phyloP scores from a whole-genome alignment of 2,113 vertebrate species.

The Oreochromis aureus region DNA sequence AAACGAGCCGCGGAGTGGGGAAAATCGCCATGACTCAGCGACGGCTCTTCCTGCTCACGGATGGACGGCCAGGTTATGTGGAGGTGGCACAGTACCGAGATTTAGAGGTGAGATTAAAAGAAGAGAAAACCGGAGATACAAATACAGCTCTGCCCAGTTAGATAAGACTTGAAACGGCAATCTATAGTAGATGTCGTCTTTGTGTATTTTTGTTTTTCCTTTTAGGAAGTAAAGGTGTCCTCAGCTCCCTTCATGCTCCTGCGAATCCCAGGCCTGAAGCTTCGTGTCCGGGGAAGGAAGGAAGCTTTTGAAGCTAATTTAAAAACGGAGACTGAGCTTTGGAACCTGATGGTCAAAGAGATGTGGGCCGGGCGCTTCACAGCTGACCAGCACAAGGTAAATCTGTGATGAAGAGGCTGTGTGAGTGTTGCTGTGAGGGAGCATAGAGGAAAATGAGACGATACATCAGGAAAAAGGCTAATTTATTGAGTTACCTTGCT shows the following conservation, averaged over 20 bases:
- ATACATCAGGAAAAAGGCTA: neutral
- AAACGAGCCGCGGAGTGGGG: conserved; percentile 87
- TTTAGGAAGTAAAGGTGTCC: conserved; percentile 86
- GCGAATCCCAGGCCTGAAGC: conserved; percentile 86
- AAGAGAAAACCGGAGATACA: neutral
- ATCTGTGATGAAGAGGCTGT: neutral
- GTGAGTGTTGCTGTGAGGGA: neutral
- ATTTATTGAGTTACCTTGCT: neutral
- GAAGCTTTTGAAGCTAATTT: conserved; percentile 92
- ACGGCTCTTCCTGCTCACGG: conserved; percentile 85
- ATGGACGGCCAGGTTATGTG: conserved; percentile 82
- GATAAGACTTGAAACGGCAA: neutral
- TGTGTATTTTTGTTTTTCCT: neutral
- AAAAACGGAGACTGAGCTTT: conserved; percentile 91
- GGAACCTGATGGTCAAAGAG: conserved; percentile 96
- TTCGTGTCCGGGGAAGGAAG: conserved; percentile 76
- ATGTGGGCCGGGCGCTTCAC: conserved; percentile 95
- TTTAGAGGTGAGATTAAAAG: conserved; percentile 77
- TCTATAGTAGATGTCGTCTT: neutral
- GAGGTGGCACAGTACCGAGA: conserved; percentile 89
- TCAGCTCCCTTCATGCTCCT: conserved; percentile 82
- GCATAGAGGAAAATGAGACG: neutral
- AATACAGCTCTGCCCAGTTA: neutral
- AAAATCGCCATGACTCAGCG: conserved; percentile 97
- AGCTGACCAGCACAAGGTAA: conserved; percentile 92